phyloP scores from a whole-genome alignment of 2,113 vertebrate genomes.

The Gallinago jamesoni region DNA sequence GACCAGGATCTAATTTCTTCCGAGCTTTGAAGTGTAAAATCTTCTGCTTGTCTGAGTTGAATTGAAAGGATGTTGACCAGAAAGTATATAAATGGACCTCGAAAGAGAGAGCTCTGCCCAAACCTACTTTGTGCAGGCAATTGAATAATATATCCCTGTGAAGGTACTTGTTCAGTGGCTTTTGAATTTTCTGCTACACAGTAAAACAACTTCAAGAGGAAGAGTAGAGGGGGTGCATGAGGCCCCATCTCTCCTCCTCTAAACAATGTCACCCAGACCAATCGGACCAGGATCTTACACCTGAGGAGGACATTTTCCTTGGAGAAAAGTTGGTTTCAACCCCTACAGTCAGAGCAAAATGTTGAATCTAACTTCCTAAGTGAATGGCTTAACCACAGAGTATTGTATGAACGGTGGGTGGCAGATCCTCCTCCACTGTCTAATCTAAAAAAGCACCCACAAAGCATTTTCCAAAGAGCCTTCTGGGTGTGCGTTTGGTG shows the following conservation, averaged over 20 bases:
- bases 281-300: no score
- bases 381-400: neutral
- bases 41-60: neutral
- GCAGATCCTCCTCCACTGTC: constrained; percentile 20
- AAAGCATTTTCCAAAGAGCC: constrained; percentile 19
- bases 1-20: neutral
- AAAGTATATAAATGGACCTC: fast-evolving
- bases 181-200: neutral
- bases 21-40: neutral
- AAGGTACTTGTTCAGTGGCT: neutral
- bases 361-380: constrained; percentile 4
- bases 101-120: neutral
- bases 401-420: constrained; percentile 38
- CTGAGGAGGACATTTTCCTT: neutral
- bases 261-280: neutral
- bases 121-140: neutral
- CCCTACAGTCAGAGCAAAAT: neutral
- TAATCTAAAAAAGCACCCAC: constrained; percentile 30
- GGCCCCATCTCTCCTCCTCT: neutral
- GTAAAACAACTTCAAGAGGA: neutral
- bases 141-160: neutral
- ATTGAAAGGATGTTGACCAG: neutral
- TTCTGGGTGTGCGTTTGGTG: constrained; percentile 3
- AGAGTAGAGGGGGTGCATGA: neutral
- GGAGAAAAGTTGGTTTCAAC: neutral